These are phyloP conservation scores for Esox masquinongy DNA, from an alignment of 2,797 vertebrate species.

Conservation along the genomic window DNA sequence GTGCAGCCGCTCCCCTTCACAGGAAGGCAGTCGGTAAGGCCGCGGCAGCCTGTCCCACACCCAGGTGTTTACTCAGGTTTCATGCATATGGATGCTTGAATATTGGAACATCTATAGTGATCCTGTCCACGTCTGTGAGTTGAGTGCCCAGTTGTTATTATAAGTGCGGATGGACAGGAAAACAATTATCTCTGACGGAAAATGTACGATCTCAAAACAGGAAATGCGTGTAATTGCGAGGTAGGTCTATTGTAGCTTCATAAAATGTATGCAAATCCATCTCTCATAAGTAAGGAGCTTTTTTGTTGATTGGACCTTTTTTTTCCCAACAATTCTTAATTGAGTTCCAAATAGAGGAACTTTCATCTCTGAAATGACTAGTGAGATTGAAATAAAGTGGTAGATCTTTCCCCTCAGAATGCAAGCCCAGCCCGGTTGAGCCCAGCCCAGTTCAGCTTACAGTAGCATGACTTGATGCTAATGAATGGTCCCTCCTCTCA, in stretches of 20 bases:
- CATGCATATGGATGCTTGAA: constrained; percentile 49
- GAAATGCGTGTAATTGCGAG: not conserved
- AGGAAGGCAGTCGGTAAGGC: constrained; percentile 49
- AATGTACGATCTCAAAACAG: not conserved
- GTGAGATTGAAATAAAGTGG: constrained; percentile 4
- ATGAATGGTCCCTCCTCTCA: constrained; percentile 70
- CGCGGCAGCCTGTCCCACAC: constrained; percentile 40
- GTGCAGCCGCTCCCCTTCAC: constrained; percentile 39
- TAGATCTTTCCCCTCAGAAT: not conserved
- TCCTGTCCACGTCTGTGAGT: constrained; percentile 27
- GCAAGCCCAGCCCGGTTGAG: constrained; percentile 58
- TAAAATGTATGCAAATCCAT: not conserved
- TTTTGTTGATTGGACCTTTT: constrained; percentile 48
- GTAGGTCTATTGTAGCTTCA: not conserved
- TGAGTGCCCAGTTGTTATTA: constrained; percentile 39
- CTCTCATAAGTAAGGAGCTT: constrained; percentile 29
- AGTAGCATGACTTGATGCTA: constrained; percentile 69
- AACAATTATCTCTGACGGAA: not conserved
- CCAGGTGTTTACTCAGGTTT: constrained; percentile 55
- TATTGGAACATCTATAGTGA: not conserved
- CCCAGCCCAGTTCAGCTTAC: constrained; percentile 61
- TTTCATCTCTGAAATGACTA: not conserved
- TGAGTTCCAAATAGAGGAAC: constrained; percentile 5
- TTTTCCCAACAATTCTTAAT: constrained; percentile 46
- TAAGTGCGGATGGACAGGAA: constrained; percentile 40